Conservation (phyloP, 2,797 vertebrate genomes). For the Diglossa cyanea region DNA sequence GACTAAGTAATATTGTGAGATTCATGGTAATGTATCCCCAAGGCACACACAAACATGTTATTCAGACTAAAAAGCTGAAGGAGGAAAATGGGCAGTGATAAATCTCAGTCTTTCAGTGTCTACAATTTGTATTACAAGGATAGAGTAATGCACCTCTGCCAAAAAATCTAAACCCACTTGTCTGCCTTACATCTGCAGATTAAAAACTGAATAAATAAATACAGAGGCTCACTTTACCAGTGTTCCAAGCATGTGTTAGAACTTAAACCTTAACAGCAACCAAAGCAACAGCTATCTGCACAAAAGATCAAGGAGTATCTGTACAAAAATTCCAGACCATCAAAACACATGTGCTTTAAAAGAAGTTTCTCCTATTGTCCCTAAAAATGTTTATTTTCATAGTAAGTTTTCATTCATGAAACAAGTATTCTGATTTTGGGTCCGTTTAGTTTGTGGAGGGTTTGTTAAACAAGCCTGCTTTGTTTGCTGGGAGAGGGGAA, state of each 20-base stretch:
- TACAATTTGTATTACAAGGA: neutral
- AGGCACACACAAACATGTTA: neutral
- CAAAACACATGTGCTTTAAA: neutral
- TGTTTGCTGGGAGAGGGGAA: constrained; percentile 1
- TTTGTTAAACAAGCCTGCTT: neutral
- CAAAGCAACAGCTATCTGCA: neutral
- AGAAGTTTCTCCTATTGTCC: neutral
- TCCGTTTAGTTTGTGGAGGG: neutral
- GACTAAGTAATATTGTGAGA: neutral
- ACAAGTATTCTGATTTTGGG: neutral
- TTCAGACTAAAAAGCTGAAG: neutral
- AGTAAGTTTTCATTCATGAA: neutral
- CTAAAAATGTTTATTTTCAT: constrained; percentile 10
- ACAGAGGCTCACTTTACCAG: neutral
- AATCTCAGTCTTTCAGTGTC: neutral
- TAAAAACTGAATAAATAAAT: neutral
- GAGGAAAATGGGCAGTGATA: neutral
- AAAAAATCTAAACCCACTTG: neutral
- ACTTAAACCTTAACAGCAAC: neutral
- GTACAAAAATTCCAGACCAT: neutral
- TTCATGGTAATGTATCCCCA: neutral
- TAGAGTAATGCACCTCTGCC: neutral
- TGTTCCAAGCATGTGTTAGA: neutral
- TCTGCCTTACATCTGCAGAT: neutral
- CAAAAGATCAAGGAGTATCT: neutral